Conservation (phyloP, 2,888 invertebrate genomes). For the Desoria tigrina region DNA sequence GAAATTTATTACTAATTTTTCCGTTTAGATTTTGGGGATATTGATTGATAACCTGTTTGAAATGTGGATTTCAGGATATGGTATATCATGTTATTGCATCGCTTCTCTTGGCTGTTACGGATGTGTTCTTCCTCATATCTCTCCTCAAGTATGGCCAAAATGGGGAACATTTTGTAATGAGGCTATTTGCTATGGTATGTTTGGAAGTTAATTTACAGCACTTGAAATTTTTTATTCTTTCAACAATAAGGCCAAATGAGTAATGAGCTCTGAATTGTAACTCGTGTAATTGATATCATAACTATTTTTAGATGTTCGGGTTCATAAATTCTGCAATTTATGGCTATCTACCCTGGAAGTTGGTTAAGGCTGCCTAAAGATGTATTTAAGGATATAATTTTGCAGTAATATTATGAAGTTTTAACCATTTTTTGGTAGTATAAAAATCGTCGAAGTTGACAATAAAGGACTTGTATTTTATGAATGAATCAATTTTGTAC, state of each 20-base stretch:
- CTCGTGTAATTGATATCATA: background rate
- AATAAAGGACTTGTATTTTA: too few relatives aligned
- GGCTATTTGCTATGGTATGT: slow-evolving; percentile 36
- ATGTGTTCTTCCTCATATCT: slow-evolving; percentile 36
- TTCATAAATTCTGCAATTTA: slow-evolving; percentile 38
- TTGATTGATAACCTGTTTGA: background rate
- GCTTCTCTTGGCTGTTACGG: slow-evolving; percentile 22
- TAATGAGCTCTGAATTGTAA: background rate
- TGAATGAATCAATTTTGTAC: too few relatives aligned
- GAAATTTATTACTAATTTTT: background rate
- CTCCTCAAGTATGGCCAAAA: slow-evolving; percentile 25
- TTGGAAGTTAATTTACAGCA: too few relatives aligned
- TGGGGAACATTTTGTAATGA: slow-evolving; percentile 13
- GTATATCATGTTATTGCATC: slow-evolving; percentile 31
- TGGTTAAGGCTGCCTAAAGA: slow-evolving; percentile 27
- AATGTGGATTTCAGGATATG: slow-evolving; percentile 35
- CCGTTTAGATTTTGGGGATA: background rate
- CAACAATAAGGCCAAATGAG: too few relatives aligned
- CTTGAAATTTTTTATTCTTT: too few relatives aligned
- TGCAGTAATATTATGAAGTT: too few relatives aligned
- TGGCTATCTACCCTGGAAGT: slow-evolving; percentile 42
- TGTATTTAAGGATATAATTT: background rate
- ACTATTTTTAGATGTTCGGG: slow-evolving; percentile 29
- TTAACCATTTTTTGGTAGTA: too few relatives aligned
- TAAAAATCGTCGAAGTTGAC: too few relatives aligned